Evolutionary conservation across 2,888 invertebrate species (phyloP).

Genomic region (Panopea generosa): DNA sequence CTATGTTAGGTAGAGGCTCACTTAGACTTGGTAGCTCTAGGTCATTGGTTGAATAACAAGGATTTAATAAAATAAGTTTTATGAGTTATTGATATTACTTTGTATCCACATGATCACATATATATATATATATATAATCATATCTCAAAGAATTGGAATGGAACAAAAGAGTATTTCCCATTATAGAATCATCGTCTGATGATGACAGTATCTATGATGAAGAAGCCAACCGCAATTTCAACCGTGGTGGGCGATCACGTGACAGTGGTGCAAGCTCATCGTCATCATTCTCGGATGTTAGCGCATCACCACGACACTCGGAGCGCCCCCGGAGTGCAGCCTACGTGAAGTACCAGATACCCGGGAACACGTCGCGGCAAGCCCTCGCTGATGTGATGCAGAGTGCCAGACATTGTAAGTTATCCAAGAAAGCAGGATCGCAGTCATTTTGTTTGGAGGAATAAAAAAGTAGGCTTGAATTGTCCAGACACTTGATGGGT

Average conservation of each 20-base stretch:
- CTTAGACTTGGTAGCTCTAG: too few relatives aligned
- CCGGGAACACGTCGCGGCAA: conserved; percentile 88
- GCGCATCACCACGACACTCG: conserved; percentile 66
- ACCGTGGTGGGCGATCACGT: conserved; percentile 74
- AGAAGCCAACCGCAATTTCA: conserved; percentile 73
- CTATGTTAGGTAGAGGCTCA: too few relatives aligned
- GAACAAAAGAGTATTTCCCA: too few relatives aligned
- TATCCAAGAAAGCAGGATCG: too few relatives aligned
- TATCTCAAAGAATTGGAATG: too few relatives aligned
- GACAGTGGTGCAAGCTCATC: conserved; percentile 80
- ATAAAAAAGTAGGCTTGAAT: too few relatives aligned
- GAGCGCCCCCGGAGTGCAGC: conserved; percentile 78
- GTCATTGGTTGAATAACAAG: too few relatives aligned
- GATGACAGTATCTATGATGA: conserved; percentile 83
- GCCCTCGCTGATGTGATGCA: conserved; percentile 90
- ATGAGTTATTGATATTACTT: too few relatives aligned
- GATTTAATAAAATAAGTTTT: too few relatives aligned
- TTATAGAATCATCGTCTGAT: conserved; percentile 81
- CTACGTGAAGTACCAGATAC: conserved; percentile 81
- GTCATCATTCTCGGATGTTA: conserved; percentile 77
- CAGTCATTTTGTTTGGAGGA: background rate
- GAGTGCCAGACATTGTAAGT: conserved; percentile 80
- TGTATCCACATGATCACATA: too few relatives aligned
- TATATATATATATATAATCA: too few relatives aligned
- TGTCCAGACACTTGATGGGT: too few relatives aligned